Base-by-base conservation (phyloP, 2,113 vertebrate species). In the Dryoscopus gambensis region DNA sequence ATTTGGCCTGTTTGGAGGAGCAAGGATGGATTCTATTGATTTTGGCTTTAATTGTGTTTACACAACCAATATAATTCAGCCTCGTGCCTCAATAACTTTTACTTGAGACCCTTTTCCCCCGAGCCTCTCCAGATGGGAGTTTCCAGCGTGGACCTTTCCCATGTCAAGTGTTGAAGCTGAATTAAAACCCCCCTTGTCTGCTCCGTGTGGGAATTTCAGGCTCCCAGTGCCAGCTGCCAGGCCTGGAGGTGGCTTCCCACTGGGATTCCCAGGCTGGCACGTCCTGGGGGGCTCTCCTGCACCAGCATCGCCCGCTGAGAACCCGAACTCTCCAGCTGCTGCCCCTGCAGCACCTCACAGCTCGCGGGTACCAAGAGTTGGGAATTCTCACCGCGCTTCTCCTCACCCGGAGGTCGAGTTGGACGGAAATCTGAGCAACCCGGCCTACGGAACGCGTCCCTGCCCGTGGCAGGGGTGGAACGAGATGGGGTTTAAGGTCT, bases 31-130 rank as follows among this genome's bases (percentile, higher is more conserved):
- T 67, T n/a, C 56, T 97, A 84, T 92, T 96, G 91, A 71, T 90
- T 64, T 97, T 97, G 95, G 95, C 94, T 59, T 88, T 23, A n/a
- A 33, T 12, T 57, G 42, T 96, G 89, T 95, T 95, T 92, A 90
- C 71, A 62, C 42, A 92, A 56, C 88, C 76, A 35, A 7, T 55
- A 31, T n/a, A 92, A 90, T 69, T 59, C 87, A 78, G 84, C 49
- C 4, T 75, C 27, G n/a, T 68, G 52, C 88, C 37, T 74, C 20
- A 14, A 55, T 39, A 47, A 71, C 63, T 91, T 33, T 28, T 7
- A 49, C 64, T 84, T 2, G 68, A 60, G 78, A 28, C 53, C 25
- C 9, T 0, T 75, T 70, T 49, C 70, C 74, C 89, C 59, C 11
- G 55, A 78, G 83, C 78, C 47, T 27, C 69, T 5, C 76, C 71